These are phyloP conservation scores for Microcebus griseorufus DNA, from an alignment of 2,113 vertebrate genomes.

Conservation along the genomic window DNA sequence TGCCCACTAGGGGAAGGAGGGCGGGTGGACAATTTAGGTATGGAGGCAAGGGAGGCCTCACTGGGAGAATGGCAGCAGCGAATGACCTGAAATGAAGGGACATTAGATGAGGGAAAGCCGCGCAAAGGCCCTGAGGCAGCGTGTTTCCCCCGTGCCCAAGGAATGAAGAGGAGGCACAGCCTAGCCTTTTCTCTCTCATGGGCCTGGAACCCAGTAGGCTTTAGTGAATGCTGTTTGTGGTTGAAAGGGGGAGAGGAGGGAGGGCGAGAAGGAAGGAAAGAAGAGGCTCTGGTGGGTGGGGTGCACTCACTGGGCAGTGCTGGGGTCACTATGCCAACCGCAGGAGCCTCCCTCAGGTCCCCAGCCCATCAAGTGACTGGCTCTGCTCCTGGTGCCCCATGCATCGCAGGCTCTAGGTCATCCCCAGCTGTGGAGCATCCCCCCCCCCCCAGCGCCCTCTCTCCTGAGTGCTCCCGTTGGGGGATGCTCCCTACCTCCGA, in stretches of 20 bases:
- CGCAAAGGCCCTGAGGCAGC: not conserved
- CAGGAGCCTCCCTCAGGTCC: not conserved
- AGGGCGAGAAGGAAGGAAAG: not conserved
- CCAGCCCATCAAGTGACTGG: not conserved
- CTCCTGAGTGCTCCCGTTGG: not conserved
- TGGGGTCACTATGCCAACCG: not conserved
- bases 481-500: not conserved
- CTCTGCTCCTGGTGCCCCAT: not conserved
- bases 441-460: not conserved
- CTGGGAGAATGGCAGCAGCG: not conserved
- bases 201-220: not conserved
- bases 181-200: not conserved
- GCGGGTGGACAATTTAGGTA: not conserved
- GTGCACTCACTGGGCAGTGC: not conserved
- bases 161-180: not conserved
- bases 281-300: no score
- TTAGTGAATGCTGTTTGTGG: not conserved
- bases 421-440: not conserved
- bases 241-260: not conserved
- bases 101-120: not conserved
- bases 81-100: not conserved
- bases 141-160: not conserved
- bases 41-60: not conserved
- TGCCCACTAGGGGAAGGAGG: not conserved
- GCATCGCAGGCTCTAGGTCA: fast-evolving